Base-by-base conservation (phyloP, 2,113 vertebrate genomes). In the Leptodactylus fuscus region DNA sequence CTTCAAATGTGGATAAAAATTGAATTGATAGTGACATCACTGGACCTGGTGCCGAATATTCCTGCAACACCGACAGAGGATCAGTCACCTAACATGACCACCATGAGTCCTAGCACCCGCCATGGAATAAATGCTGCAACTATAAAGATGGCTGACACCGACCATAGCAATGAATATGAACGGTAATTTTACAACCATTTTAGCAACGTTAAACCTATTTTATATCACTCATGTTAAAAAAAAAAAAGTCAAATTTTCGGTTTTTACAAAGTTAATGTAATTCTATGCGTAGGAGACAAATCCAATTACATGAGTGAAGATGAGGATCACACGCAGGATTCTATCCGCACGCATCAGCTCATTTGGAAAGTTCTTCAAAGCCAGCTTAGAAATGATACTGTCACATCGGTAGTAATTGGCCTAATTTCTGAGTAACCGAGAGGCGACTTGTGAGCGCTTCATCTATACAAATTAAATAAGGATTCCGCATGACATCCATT, bases 321-420 rank as follows among this genome's bases (percentile, higher is more conserved):
- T 73, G 32, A 18, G 55, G 27, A 53, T 78, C 16, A 55, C 49
- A 34, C 29, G 12, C 48, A 55, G 49, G 29, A 55, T 32, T 73
- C 20, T 73, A 10, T 49, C 10, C 11, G 27, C 27, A 78, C 34
- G 29, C 34, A 34, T 78, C 75, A 36, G 49, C 49, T 55, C 48
- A 34, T 34, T 51, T 34, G 1, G n/a, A 32, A 73, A 73, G 38
- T 44, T 46, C 48, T 53, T 78, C 75, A 78, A 78, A 78, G 75
- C 22, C 16, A n/a, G 20, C 15, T 16, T 13, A n/a, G 18, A 55
- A 53, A 78, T 77, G 16, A 36, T 29, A 34, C 48, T 7, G 29
- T 55, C 75, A 78, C 75, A 55, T 36, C 36, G 36, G 36, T 11
- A 53, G 13, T 78, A 34, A 78, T 78, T 78, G 55, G 49, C 75